Conservation (phyloP, 2,113 vertebrate species). For the Brachypteracias leptosomus region DNA sequence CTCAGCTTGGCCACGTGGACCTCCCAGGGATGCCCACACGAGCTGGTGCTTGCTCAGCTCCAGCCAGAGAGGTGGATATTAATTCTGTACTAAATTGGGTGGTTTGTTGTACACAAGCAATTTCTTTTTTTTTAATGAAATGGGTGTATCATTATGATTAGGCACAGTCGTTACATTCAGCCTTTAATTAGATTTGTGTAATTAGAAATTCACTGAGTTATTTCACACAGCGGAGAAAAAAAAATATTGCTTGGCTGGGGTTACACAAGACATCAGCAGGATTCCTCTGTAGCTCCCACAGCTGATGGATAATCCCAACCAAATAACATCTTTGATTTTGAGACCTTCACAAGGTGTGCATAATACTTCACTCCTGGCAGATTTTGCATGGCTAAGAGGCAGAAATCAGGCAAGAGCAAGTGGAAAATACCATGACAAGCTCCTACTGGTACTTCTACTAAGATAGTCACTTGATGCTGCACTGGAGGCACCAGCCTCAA, state of each 20-base stretch:
- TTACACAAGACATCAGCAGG: accelerated
- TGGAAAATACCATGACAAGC: not conserved
- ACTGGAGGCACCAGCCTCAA: not conserved
- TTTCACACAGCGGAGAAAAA: not conserved
- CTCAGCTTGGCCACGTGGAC: accelerated
- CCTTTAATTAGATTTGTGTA: slow-evolving; percentile 39
- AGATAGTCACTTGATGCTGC: not conserved
- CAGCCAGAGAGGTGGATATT: not conserved
- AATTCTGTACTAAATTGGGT: not conserved
- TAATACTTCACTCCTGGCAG: not conserved
- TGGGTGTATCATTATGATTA: slow-evolving; percentile 1
- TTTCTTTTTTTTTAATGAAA: not conserved
- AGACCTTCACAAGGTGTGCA: not conserved
- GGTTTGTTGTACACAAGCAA: not conserved
- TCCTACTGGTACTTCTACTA: not conserved
- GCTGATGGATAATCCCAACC: not conserved
- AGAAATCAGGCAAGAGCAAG: not conserved
- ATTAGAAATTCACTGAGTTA: slow-evolving; percentile 18
- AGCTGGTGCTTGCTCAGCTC: not conserved
- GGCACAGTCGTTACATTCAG: not conserved
- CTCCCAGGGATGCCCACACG: not conserved
- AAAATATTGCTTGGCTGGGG: not conserved
- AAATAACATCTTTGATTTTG: not conserved
- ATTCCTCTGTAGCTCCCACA: not conserved
- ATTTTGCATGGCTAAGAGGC: not conserved